Base-by-base conservation (phyloP, 2,888 invertebrate species). In the Himalopsyche anomala region DNA sequence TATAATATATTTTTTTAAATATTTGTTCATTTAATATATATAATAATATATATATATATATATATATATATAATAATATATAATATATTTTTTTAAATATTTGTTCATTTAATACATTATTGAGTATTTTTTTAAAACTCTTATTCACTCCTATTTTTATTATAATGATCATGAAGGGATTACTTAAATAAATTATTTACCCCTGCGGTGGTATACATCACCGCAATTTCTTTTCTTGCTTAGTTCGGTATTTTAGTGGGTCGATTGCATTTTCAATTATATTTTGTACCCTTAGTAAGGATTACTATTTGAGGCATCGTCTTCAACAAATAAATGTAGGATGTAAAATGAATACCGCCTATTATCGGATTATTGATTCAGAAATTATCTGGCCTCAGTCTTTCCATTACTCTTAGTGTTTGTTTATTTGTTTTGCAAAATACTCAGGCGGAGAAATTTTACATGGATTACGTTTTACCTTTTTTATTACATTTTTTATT, bases 231-330 rank as follows among this genome's bases (percentile, higher is more conserved):
- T 19, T 62, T 62, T 62, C 8, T 62, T 28, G 19, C 3, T 62
- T 9, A 11, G 6, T n/a, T 62, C 2, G 19, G 62, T 28, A 28
- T 19, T 19, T 62, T 62, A 19, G 15, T 19, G 62, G 62, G 19
- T 62, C 19, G 19, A 62, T 62, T 62, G 62, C 62, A 62, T 62
- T 62, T 62, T 62, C 62, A 62, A 62, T 62, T 19, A 62, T 62
- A 62, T 62, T 19, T 5, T 28, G 5, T 19, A 62, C 8, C 28
- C 62, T 19, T 62, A 3, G n/a, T 8, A 19, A 62, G 62, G 62
- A 19, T 62, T 62, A 62, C 51, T 15, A 15, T 19, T 19, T 19
- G 19, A 62, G 19, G 62, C 11, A 62, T 62, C 9, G 19, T 62
- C 19, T n/a, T n/a, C 62, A 51, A 1, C 62, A 19, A 62, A 62